Percentiles rank a stretch among this genome's conserved stretches.
These are phyloP conservation scores for Myotis lucifugus DNA, from an alignment of 2,113 vertebrate genomes.

Conservation along the genomic window DNA sequence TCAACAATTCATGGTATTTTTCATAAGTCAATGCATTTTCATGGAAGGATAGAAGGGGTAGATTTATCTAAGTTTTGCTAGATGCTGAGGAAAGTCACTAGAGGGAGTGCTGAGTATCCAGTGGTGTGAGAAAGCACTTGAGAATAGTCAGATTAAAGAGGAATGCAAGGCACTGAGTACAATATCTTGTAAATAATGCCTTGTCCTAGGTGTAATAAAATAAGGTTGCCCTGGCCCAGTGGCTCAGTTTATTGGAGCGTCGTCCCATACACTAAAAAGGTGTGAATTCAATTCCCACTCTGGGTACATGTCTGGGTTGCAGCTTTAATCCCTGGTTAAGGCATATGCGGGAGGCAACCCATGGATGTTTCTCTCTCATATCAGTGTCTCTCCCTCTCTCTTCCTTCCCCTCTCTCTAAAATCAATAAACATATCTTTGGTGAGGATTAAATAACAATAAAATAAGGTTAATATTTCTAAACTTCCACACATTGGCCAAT, in stretches of 20 bases:
- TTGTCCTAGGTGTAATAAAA: neutral
- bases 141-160: neutral
- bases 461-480: neutral
- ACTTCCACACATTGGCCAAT: neutral
- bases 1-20: neutral
- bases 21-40: neutral
- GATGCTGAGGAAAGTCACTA: neutral
- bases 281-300: neutral
- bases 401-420: neutral
- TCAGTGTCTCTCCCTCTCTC: neutral
- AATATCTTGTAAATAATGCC: neutral
- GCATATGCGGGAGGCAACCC: neutral
- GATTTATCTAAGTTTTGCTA: neutral
- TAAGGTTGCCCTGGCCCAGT: neutral
- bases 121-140: neutral
- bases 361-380: neutral
- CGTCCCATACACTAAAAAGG: neutral
- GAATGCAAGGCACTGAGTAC: neutral
- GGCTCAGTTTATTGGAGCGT: neutral
- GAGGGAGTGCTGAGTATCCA: neutral
- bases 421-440: neutral
- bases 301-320: neutral
- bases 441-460: neutral
- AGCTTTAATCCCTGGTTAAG: neutral
- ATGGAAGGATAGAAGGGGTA: neutral